phyloP scores from a whole-genome alignment of 1,140 invertebrate species.

The Diachasma alloeum region DNA sequence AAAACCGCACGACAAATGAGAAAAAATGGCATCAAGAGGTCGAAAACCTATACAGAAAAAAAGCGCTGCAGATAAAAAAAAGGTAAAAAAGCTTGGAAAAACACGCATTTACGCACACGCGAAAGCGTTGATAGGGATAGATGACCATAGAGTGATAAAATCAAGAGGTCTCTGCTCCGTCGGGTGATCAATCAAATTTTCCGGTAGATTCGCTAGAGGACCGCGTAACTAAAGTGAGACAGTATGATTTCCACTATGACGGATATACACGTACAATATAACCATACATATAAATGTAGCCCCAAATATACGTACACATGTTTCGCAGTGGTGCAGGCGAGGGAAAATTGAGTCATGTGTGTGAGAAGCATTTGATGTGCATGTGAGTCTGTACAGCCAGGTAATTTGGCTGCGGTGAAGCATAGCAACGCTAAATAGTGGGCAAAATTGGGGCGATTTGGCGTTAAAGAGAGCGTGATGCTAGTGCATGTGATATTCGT shows the following conservation, averaged over 20 bases:
- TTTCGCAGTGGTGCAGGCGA: background rate
- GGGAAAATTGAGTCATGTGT: slow-evolving; percentile 21
- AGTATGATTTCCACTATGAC: background rate
- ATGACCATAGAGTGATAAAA: slow-evolving; percentile 12
- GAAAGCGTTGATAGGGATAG: slow-evolving; percentile 8
- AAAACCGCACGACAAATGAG: background rate
- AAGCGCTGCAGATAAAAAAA: background rate
- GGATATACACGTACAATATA: background rate
- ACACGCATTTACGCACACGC: slow-evolving; percentile 5
- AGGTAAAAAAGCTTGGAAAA: slow-evolving; percentile 16
- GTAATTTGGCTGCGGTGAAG: slow-evolving; percentile 28
- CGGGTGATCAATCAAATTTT: slow-evolving; percentile 27
- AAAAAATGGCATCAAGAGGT: background rate
- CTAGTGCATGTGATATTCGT: background rate
- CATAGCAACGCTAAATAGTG: slow-evolving; percentile 23
- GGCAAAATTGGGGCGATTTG: slow-evolving; percentile 16
- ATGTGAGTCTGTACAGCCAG: slow-evolving; percentile 4
- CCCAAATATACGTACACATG: background rate
- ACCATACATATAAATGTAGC: background rate
- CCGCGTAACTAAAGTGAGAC: background rate
- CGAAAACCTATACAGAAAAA: background rate
- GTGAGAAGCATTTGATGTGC: background rate
- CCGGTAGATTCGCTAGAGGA: slow-evolving; percentile 18
- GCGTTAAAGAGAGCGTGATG: slow-evolving; percentile 16
- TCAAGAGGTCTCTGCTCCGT: slow-evolving; percentile 17